These are phyloP conservation scores for Pyrocoelia pectoralis DNA, from an alignment of 2,888 invertebrate species.

Conservation along the genomic window DNA sequence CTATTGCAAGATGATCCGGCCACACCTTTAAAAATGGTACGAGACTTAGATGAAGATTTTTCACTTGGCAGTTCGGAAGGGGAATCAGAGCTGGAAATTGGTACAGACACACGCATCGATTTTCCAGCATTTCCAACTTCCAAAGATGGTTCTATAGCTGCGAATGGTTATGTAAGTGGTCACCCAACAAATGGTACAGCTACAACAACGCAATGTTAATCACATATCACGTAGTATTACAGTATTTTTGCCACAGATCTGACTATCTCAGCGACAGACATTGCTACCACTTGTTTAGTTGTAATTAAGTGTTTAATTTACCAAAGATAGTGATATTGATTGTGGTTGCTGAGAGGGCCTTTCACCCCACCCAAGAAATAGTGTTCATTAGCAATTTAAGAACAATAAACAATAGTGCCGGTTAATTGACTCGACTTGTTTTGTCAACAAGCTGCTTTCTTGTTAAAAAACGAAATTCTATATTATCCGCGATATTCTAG, in stretches of 20 bases:
- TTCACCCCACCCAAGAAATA: conserved; percentile 41
- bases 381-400: conserved; percentile 48
- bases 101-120: conserved; percentile 47
- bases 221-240: conserved; percentile 34
- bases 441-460: conserved; percentile 22
- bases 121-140: conserved; percentile 50
- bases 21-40: conserved; percentile 52
- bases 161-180: conserved; percentile 57
- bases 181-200: conserved; percentile 55
- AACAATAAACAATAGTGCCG: conserved; percentile 31
- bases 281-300: conserved; percentile 31
- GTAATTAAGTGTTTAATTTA: conserved; percentile 51
- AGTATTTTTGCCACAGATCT: conserved; percentile 45
- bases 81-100: conserved; percentile 48
- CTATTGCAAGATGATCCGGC: conserved; percentile 54
- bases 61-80: conserved; percentile 46
- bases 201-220: conserved; percentile 54
- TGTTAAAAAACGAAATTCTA: conserved; percentile 23
- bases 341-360: conserved; percentile 40
- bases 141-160: conserved; percentile 49
- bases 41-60: conserved; percentile 48
- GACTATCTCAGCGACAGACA: conserved; percentile 41
- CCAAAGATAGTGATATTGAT: conserved; percentile 58
- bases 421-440: conserved; percentile 20
- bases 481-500: conserved; percentile 33